Conservation (phyloP, 2,888 invertebrate species). For the Busseola fusca region DNA sequence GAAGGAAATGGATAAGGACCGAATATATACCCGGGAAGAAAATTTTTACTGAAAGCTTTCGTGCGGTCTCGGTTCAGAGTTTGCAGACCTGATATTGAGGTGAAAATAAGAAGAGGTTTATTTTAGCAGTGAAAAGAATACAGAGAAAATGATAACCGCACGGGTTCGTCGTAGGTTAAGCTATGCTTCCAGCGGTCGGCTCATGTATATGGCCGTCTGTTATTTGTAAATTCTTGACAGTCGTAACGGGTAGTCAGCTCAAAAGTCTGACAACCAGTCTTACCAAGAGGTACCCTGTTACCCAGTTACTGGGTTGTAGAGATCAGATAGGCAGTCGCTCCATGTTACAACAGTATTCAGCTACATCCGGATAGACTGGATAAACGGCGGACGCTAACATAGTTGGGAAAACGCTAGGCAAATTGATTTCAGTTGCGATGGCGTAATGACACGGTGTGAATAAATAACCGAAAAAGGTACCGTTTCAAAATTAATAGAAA, state of each 20-base stretch:
- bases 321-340: neutral
- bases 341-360: neutral
- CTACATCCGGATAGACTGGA: neutral
- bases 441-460: neutral
- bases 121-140: neutral
- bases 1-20: slow-evolving; percentile 36
- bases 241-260: neutral
- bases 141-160: neutral
- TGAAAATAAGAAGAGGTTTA: neutral
- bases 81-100: slow-evolving; percentile 2
- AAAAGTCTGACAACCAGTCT: neutral
- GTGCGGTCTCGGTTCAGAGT: neutral
- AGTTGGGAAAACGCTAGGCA: neutral
- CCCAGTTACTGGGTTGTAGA: no score
- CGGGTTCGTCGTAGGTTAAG: neutral
- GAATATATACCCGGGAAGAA: slow-evolving; percentile 18
- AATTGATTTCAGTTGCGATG: neutral
- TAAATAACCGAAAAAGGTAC: neutral
- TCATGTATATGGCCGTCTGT: neutral
- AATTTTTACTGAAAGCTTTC: slow-evolving; percentile 5
- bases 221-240: neutral
- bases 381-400: neutral
- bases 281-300: neutral
- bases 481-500: neutral
- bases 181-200: neutral